Evolutionary conservation across 2,888 invertebrate species (phyloP).

Genomic region (Ennomos erosarius): DNA sequence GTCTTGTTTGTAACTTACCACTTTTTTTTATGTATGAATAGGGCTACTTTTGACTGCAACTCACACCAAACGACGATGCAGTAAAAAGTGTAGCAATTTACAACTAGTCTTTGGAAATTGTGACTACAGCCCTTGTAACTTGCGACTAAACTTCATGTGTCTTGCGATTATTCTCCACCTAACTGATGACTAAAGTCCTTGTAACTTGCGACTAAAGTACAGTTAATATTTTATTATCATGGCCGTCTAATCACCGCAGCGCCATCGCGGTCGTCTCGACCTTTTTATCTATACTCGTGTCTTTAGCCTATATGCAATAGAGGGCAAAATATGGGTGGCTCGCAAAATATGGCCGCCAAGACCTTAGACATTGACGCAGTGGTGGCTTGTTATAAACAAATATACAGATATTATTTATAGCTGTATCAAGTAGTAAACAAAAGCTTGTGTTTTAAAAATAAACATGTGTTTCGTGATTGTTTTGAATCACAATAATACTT

Average conservation of each 20-base stretch:
- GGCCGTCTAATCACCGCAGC: constrained; percentile 6
- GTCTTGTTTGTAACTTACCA: no score
- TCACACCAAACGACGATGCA: no score
- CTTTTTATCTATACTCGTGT: constrained; percentile 17
- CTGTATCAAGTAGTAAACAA: constrained; percentile 36
- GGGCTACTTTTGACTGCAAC: no score
- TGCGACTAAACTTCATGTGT: no score
- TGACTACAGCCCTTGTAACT: no score
- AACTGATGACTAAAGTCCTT: no score
- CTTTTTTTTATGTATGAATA: no score
- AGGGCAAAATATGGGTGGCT: constrained; percentile 36
- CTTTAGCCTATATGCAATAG: constrained; percentile 39
- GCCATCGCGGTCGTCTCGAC: constrained; percentile 2
- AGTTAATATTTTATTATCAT: background rate
- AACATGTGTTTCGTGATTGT: constrained; percentile 15
- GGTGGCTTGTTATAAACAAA: background rate
- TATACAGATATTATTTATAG: no score
- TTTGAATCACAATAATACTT: constrained; percentile 12
- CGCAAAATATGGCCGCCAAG: constrained; percentile 44
- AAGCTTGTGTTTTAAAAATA: constrained; percentile 20
- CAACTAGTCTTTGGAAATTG: no score
- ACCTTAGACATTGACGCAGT: constrained; percentile 46
- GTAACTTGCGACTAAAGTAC: no score
- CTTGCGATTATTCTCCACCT: no score
- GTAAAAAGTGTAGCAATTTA: no score